Percentiles rank a stretch among this genome's conserved stretches.
phyloP scores from a whole-genome alignment of 1,140 invertebrate genomes.

The Anthonomus grandis region DNA sequence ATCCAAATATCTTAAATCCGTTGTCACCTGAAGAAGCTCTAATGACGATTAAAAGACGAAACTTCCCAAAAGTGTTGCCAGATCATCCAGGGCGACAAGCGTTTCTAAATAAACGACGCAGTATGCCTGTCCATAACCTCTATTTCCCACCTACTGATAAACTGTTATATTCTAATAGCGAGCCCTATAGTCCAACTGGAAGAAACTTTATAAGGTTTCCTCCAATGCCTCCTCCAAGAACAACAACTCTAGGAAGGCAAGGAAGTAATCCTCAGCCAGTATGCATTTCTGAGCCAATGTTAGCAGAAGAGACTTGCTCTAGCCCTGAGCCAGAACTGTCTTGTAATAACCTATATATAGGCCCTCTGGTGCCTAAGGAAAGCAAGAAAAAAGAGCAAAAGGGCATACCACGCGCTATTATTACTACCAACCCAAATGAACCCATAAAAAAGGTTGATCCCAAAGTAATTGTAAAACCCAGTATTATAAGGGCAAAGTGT shows the following conservation, averaged over 20 bases:
- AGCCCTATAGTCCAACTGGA: slow-evolving; percentile 46
- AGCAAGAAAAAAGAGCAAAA: slow-evolving; percentile 17
- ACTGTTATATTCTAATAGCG: slow-evolving; percentile 40
- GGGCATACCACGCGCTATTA: slow-evolving; percentile 35
- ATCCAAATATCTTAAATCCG: slow-evolving; percentile 42
- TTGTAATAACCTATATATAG: slow-evolving; percentile 53
- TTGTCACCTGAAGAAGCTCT: slow-evolving; percentile 67
- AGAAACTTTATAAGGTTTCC: slow-evolving; percentile 50
- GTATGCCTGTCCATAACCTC: slow-evolving; percentile 52
- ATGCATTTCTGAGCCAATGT: slow-evolving; percentile 47
- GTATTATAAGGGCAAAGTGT: slow-evolving; percentile 28
- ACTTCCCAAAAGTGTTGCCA: slow-evolving; percentile 79
- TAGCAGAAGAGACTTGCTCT: slow-evolving; percentile 48
- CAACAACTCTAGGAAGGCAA: slow-evolving; percentile 58
- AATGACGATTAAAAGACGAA: slow-evolving; percentile 67
- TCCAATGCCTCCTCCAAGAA: slow-evolving; percentile 61
- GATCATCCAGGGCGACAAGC: slow-evolving; percentile 57
- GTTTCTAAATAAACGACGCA: slow-evolving; percentile 53
- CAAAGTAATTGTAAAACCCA: slow-evolving; percentile 45
- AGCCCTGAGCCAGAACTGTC: slow-evolving; percentile 49
- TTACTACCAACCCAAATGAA: slow-evolving; percentile 36
- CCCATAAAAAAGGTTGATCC: slow-evolving; percentile 42
- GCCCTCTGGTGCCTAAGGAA: slow-evolving; percentile 52
- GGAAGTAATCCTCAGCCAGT: slow-evolving; percentile 33
- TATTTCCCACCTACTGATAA: slow-evolving; percentile 47